phyloP scores from a whole-genome alignment of 2,888 invertebrate genomes.

The Allolobophora icterica region DNA sequence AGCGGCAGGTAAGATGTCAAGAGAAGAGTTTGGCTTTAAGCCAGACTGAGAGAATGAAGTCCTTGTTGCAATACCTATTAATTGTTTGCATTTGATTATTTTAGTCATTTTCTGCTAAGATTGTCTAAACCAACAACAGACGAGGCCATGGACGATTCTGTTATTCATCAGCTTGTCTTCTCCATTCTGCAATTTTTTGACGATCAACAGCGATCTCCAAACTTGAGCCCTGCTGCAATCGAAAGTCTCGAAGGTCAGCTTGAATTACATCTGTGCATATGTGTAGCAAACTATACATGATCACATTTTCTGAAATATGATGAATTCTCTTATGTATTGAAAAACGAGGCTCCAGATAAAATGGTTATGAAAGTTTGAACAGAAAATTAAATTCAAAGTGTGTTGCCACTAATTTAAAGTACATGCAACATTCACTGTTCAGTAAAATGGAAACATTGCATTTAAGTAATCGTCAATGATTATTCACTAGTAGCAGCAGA shows the following conservation, averaged over 20 bases:
- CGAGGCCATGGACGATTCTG: neutral
- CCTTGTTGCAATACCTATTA: neutral
- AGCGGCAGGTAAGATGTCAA: too few species aligned
- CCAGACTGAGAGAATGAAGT: neutral
- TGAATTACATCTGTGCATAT: neutral
- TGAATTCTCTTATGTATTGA: neutral
- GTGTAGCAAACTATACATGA: neutral
- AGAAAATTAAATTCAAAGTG: neutral
- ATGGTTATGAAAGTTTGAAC: neutral
- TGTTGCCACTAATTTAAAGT: neutral
- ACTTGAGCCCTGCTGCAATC: conserved; percentile 66
- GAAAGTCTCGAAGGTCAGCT: conserved; percentile 79
- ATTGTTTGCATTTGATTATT: neutral
- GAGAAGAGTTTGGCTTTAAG: neutral
- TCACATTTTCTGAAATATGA: neutral
- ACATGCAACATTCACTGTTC: neutral
- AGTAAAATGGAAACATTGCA: neutral
- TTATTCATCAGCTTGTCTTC: conserved; percentile 57
- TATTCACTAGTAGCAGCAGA: neutral
- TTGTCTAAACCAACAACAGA: neutral
- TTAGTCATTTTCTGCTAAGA: neutral
- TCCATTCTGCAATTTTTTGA: conserved; percentile 68
- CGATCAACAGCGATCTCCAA: conserved; percentile 64
- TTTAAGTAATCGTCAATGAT: neutral
- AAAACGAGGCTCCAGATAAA: neutral